phyloP scores from a whole-genome alignment of 1,140 invertebrate genomes.

The Nilaparvata lugens region DNA sequence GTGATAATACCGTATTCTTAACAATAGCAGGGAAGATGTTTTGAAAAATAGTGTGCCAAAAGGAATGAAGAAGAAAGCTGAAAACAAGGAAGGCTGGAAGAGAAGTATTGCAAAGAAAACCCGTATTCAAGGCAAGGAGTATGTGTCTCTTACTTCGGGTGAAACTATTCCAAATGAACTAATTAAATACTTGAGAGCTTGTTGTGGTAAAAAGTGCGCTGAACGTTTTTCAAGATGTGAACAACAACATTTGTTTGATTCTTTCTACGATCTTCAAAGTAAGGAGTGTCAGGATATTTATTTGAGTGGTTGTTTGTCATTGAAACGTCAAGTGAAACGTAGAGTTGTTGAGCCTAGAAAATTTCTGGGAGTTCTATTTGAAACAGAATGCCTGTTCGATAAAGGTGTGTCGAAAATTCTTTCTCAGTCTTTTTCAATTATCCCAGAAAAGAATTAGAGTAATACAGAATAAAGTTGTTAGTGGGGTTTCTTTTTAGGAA shows the following conservation, averaged over 20 bases:
- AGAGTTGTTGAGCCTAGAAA: not conserved
- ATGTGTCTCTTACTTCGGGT: not conserved
- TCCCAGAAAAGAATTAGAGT: conserved; percentile 9
- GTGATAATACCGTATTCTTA: conserved; percentile 5
- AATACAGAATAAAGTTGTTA: conserved; percentile 7
- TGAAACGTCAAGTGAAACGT: not conserved
- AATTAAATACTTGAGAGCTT: not conserved
- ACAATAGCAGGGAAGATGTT: conserved; percentile 9
- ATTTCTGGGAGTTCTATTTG: conserved; percentile 1
- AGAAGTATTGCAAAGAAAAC: conserved; percentile 4
- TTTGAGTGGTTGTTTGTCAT: not conserved
- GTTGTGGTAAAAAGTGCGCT: conserved; percentile 5
- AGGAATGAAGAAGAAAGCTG: conserved; percentile 3
- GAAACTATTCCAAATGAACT: not conserved
- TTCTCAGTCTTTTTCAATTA: not conserved
- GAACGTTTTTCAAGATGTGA: not conserved
- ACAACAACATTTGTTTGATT: conserved; percentile 6
- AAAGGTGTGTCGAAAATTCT: conserved; percentile 4
- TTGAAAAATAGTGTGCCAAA: conserved; percentile 2
- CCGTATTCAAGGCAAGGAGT: not conserved
- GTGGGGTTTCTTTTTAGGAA: not conserved
- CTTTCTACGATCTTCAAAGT: not conserved
- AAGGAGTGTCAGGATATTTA: conserved; percentile 5
- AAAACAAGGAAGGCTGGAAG: not conserved
- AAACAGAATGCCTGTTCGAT: not conserved